A percentile compares a stretch with the other conserved stretches of the same genome.
Evolutionary conservation across 2,888 invertebrate species (phyloP).

Genomic region (Molanna angustata): DNA sequence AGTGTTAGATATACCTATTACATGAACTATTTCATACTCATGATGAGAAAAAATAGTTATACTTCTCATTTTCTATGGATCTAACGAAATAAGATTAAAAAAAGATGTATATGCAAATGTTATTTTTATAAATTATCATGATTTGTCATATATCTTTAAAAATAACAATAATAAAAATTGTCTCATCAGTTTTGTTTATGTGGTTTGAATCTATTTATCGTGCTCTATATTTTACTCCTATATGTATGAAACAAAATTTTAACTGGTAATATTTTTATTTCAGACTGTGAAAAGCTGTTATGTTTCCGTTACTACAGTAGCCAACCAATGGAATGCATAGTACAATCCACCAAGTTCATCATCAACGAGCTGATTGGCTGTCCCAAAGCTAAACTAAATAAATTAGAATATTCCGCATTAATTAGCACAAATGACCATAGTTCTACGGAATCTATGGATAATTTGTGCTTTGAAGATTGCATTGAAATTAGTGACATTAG

Average conservation of each 20-base stretch:
- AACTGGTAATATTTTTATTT: constrained; percentile 38
- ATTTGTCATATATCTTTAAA: too few relatives aligned
- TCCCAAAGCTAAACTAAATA: constrained; percentile 41
- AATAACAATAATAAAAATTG: too few relatives aligned
- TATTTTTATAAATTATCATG: too few relatives aligned
- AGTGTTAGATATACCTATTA: too few relatives aligned
- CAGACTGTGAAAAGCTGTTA: constrained; percentile 66
- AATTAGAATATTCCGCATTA: constrained; percentile 12
- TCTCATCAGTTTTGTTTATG: too few relatives aligned
- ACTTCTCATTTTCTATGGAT: too few relatives aligned
- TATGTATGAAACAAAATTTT: neutral
- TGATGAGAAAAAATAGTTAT: too few relatives aligned
- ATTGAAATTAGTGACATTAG: constrained; percentile 52
- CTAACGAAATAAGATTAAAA: too few relatives aligned
- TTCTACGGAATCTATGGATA: constrained; percentile 34
- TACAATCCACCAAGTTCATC: constrained; percentile 62
- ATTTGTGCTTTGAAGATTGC: constrained; percentile 53
- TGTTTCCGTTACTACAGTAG: constrained; percentile 71
- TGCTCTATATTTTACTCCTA: too few relatives aligned
- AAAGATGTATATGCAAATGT: too few relatives aligned
- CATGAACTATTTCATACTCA: too few relatives aligned
- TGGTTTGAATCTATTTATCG: too few relatives aligned
- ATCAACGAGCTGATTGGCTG: constrained; percentile 53
- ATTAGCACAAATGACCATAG: constrained; percentile 14
- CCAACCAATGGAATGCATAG: constrained; percentile 61